A percentile compares a stretch with the other conserved stretches of the same genome.
Conservation (phyloP, 2,113 vertebrate species). For the Odontesthes bonariensis region DNA sequence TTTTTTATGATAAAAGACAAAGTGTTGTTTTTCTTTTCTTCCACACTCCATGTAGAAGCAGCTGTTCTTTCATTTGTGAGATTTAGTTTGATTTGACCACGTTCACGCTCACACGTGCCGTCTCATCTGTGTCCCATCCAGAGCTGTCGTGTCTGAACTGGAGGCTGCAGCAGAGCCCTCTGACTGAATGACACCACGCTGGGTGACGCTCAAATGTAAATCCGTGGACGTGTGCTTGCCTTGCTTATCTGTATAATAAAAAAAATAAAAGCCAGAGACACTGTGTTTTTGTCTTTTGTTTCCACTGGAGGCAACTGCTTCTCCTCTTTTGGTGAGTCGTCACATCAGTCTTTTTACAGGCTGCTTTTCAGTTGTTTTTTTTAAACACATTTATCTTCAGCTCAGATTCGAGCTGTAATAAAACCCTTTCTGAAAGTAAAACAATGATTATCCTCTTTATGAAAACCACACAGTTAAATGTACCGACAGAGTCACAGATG, state of each 20-base stretch:
- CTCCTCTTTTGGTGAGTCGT: neutral
- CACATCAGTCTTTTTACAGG: neutral
- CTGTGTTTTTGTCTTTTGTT: neutral
- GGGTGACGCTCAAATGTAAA: neutral
- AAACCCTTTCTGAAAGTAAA: no score
- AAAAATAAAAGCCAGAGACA: conserved; percentile 15
- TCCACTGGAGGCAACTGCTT: conserved; percentile 22
- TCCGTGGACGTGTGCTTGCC: neutral
- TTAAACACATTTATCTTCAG: no score
- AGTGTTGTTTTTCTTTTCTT: no score
- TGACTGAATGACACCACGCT: conserved; percentile 37
- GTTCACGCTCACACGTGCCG: neutral
- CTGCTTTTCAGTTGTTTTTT: no score
- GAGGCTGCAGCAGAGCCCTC: conserved; percentile 40
- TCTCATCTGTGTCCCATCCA: conserved; percentile 43
- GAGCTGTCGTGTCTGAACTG: conserved; percentile 69
- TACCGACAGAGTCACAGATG: neutral
- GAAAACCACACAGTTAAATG: neutral
- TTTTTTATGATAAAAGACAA: no score
- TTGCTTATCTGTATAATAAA: conserved; percentile 38
- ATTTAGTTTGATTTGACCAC: neutral
- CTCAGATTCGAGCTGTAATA: no score
- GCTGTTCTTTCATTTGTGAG: no score
- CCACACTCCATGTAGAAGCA: no score
- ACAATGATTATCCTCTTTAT: neutral